phyloP scores from a whole-genome alignment of 1,140 invertebrate species.

The Theocolax elegans region DNA sequence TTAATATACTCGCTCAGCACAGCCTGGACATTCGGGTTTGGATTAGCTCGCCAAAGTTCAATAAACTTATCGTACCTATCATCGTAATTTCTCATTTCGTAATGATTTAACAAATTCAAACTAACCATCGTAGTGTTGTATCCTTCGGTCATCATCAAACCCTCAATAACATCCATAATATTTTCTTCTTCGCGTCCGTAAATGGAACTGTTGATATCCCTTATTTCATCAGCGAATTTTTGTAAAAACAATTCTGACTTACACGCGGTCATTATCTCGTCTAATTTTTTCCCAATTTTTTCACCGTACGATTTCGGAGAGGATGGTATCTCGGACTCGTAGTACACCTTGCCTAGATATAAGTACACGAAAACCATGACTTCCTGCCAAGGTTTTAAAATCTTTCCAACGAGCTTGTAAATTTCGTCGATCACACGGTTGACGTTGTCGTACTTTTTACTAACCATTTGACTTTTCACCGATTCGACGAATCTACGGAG shows the following conservation, averaged over 20 bases:
- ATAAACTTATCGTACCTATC: slow-evolving; percentile 5
- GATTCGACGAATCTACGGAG: not conserved
- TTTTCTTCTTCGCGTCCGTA: too few relatives aligned
- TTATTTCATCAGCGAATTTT: too few relatives aligned
- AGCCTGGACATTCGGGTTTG: not conserved
- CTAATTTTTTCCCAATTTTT: too few relatives aligned
- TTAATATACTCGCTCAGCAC: not conserved
- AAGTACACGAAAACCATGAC: not conserved
- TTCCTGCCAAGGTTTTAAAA: not conserved
- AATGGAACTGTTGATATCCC: too few relatives aligned
- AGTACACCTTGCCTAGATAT: not conserved
- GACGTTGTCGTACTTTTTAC: not conserved
- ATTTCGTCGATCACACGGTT: not conserved
- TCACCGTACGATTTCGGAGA: too few relatives aligned
- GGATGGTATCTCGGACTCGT: not conserved
- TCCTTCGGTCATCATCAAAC: not conserved
- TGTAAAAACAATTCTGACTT: too few relatives aligned
- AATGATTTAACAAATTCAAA: not conserved
- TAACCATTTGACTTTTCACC: not conserved
- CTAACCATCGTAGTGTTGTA: not conserved
- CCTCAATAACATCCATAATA: not conserved
- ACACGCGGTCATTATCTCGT: too few relatives aligned
- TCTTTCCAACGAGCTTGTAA: not conserved
- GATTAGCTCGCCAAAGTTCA: not conserved
- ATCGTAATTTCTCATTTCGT: not conserved